phyloP scores from a whole-genome alignment of 2,888 invertebrate genomes.

The Dryomyza anilis region DNA sequence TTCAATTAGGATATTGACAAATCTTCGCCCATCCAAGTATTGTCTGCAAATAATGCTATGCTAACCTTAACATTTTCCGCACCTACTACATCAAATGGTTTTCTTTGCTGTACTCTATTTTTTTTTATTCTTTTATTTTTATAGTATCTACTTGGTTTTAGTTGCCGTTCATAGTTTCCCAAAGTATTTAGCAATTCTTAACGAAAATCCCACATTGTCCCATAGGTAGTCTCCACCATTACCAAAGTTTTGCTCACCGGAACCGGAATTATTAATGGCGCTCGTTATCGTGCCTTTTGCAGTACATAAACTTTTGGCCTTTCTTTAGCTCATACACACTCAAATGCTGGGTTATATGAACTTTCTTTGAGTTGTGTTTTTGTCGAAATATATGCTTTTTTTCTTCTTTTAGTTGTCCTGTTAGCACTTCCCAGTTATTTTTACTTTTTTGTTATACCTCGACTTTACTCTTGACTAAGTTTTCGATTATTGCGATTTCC shows the following conservation, averaged over 20 bases:
- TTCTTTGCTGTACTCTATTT: constrained; percentile 14
- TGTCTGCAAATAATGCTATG: constrained; percentile 35
- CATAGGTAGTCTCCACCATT: neutral
- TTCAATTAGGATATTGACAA: constrained; percentile 56
- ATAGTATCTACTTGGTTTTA: neutral
- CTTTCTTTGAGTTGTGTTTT: constrained; percentile 2
- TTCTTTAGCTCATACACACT: constrained; percentile 10
- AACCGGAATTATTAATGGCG: constrained; percentile 56
- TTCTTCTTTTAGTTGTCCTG: too few relatives aligned
- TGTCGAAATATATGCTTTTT: neutral
- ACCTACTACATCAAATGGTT: neutral
- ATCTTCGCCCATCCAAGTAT: constrained; percentile 42
- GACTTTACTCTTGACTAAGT: constrained; percentile 18
- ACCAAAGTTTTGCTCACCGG: constrained; percentile 30
- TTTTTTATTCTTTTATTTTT: constrained; percentile 10
- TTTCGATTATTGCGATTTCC: constrained; percentile 20
- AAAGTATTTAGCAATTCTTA: constrained; percentile 30
- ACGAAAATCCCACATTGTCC: neutral
- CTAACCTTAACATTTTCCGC: neutral
- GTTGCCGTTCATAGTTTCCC: constrained; percentile 12
- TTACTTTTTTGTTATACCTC: too few relatives aligned
- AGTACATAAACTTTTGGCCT: constrained; percentile 57
- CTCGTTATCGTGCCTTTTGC: constrained; percentile 60
- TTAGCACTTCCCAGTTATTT: too few relatives aligned
- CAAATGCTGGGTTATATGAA: neutral